phyloP scores from a whole-genome alignment of 92 coral and sea anemone species.

The Pocillopora grandis region DNA sequence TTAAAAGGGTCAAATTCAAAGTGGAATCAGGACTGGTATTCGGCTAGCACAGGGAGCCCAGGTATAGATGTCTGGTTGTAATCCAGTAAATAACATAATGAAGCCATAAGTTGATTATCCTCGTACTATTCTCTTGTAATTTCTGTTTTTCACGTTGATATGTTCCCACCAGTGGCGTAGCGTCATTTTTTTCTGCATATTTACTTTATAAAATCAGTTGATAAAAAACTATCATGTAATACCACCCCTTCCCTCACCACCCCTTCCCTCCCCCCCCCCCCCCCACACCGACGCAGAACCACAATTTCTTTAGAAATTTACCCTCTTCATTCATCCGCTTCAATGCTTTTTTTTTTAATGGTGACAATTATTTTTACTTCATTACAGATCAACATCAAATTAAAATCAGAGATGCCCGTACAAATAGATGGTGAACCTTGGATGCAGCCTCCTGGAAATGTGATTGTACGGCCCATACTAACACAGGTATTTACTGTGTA shows the following conservation, averaged over 20 bases:
- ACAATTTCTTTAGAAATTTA: no score
- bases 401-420: conserved; percentile 92
- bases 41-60: conserved; percentile 92
- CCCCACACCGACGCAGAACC: no score
- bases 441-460: conserved; percentile 92
- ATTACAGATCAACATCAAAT: conserved; percentile 77
- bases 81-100: not conserved
- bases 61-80: conserved; percentile 33
- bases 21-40: conserved; percentile 85
- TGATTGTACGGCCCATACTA: conserved; percentile 86
- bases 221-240: no score
- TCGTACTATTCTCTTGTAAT: no score
- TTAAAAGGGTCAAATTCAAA: conserved; percentile 90
- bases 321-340: no score
- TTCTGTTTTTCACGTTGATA: no score
- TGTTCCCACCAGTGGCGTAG: not conserved
- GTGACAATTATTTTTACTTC: not conserved
- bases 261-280: no score
- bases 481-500: conserved; percentile 64
- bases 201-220: no score
- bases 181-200: not conserved
- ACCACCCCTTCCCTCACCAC: no score
- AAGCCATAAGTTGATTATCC: not conserved
- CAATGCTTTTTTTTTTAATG: not conserved
- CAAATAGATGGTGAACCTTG: conserved; percentile 99